Percentiles rank a stretch among this genome's conserved stretches.
These are phyloP conservation scores for Physella acuta DNA, from an alignment of 1,140 invertebrate genomes.

Conservation along the genomic window DNA sequence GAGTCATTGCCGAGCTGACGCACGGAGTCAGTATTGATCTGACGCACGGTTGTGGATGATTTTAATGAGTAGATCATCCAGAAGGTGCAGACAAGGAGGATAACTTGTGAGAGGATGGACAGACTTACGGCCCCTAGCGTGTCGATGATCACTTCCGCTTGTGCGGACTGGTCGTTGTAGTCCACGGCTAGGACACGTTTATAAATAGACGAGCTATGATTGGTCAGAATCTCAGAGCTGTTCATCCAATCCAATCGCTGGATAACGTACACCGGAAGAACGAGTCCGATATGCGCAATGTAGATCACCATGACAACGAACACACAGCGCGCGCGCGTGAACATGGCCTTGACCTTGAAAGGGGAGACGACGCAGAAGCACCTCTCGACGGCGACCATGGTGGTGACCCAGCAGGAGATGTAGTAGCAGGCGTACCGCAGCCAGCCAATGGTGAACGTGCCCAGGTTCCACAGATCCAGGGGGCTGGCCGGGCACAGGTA, in stretches of 20 bases:
- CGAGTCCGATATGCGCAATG: neutral
- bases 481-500: neutral
- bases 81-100: neutral
- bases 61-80: neutral
- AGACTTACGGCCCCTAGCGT: neutral
- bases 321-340: neutral
- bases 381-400: neutral
- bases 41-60: neutral
- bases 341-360: neutral
- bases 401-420: slow-evolving; percentile 3
- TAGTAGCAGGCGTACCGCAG: neutral
- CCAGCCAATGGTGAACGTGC: slow-evolving; percentile 1
- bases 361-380: slow-evolving; percentile 2
- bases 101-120: neutral
- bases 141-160: neutral
- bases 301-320: neutral
- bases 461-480: neutral
- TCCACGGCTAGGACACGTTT: neutral
- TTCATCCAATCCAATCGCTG: neutral
- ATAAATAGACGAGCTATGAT: neutral
- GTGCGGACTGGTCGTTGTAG: neutral
- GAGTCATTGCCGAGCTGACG: neutral
- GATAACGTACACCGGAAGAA: neutral
- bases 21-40: neutral
- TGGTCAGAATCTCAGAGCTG: too few relatives aligned